phyloP scores from a whole-genome alignment of 1,140 invertebrate species.

The Lucilia cuprina region DNA sequence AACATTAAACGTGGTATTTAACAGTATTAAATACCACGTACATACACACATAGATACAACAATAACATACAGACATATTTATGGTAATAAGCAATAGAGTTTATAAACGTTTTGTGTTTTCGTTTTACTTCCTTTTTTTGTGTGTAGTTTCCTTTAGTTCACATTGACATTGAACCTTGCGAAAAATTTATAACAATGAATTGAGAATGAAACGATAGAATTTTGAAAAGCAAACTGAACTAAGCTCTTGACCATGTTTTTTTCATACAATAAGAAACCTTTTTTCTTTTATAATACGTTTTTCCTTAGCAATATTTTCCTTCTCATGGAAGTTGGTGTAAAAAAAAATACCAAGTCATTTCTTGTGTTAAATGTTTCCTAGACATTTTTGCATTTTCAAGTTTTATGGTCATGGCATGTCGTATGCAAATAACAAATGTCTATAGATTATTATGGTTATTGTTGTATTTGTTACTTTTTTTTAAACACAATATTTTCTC shows the following conservation, averaged over 20 bases:
- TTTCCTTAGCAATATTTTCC: no score
- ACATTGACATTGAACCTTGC: neutral
- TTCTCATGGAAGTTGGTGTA: no score
- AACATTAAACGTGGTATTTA: no score
- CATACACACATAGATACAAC: no score
- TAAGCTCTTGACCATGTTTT: no score
- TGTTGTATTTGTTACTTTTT: neutral
- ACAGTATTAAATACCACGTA: no score
- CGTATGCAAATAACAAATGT: neutral
- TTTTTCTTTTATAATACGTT: no score
- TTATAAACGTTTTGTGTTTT: neutral
- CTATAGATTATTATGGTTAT: neutral
- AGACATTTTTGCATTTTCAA: neutral
- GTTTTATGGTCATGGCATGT: slow-evolving; percentile 1
- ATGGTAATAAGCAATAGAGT: neutral
- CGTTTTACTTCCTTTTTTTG: neutral
- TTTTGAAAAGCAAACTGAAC: no score
- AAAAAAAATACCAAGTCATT: no score
- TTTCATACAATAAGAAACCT: no score
- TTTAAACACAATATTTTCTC: no score
- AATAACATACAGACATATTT: neutral
- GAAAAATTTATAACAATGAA: neutral
- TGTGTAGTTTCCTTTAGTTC: neutral
- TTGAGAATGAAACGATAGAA: no score
- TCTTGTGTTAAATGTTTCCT: neutral